These are phyloP conservation scores for Amphiura filiformis DNA, from an alignment of 35 echinoderm and acorn worm species.

Conservation along the genomic window DNA sequence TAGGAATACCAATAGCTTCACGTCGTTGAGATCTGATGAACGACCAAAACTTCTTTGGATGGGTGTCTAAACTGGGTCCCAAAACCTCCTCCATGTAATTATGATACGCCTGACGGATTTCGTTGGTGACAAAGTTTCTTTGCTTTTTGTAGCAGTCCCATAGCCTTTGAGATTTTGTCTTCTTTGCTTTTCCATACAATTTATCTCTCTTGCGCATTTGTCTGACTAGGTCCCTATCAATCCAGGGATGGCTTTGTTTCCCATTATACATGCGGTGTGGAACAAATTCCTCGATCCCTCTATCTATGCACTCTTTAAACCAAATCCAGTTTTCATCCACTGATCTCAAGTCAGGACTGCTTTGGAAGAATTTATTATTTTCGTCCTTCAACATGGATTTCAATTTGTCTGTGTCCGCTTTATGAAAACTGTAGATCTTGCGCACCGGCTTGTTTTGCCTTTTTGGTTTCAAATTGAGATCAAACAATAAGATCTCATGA, in stretches of 20 bases:
- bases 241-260: not conserved
- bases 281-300: not conserved
- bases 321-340: not conserved
- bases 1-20: not conserved
- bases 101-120: not conserved
- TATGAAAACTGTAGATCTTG: not conserved
- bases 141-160: not conserved
- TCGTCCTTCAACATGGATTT: too few species aligned
- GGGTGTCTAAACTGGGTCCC: not conserved
- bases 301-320: not conserved
- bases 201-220: not conserved
- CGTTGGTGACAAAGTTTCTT: not conserved
- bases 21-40: not conserved
- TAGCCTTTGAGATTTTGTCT: not conserved
- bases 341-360: not conserved
- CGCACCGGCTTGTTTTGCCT: not conserved
- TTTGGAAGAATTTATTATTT: slow-evolving; percentile 4
- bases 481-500: too few species aligned
- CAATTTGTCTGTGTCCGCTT: not conserved
- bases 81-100: slow-evolving; percentile 12
- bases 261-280: not conserved
- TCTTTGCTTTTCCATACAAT: not conserved
- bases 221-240: not conserved
- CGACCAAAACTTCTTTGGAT: slow-evolving; percentile 18
- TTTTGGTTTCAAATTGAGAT: too few species aligned